phyloP scores from a whole-genome alignment of 92 coral and sea anemone species.

The Paramuricea clavata region DNA sequence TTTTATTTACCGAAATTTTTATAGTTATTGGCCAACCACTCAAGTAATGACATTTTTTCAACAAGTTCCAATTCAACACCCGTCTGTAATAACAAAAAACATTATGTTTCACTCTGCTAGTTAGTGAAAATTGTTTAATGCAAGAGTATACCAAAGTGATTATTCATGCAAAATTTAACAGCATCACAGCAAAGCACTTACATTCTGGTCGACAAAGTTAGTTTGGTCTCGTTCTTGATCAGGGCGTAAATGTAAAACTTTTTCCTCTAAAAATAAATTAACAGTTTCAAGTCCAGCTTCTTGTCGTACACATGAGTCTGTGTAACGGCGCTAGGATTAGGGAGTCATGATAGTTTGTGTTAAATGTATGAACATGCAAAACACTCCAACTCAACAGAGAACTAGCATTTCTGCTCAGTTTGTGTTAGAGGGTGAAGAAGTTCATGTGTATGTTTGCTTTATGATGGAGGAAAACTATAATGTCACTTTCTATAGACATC shows the following conservation, averaged over 20 bases:
- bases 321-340: not conserved
- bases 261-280: conserved; percentile 75
- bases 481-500: conserved; percentile 81
- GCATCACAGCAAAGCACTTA: conserved; percentile 6
- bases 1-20: conserved; percentile 91
- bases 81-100: conserved; percentile 62
- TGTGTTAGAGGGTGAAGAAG: conserved; percentile 90
- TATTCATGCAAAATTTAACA: no score
- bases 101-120: not conserved
- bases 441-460: conserved; percentile 58
- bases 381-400: conserved; percentile 73
- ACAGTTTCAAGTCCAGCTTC: no score
- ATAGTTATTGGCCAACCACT: conserved; percentile 98
- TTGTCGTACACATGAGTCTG: no score
- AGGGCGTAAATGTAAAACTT: conserved; percentile 91
- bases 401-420: conserved; percentile 49
- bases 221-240: conserved; percentile 99
- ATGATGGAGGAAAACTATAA: conserved; percentile 48
- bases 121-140: not conserved
- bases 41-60: conserved; percentile 88
- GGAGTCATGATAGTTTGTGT: not conserved
- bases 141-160: not conserved
- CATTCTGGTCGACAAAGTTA: conserved; percentile 93
- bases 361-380: conserved; percentile 88
- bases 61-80: conserved; percentile 93